phyloP scores from a whole-genome alignment of 2,113 vertebrate species.

The Pygoscelis adeliae region DNA sequence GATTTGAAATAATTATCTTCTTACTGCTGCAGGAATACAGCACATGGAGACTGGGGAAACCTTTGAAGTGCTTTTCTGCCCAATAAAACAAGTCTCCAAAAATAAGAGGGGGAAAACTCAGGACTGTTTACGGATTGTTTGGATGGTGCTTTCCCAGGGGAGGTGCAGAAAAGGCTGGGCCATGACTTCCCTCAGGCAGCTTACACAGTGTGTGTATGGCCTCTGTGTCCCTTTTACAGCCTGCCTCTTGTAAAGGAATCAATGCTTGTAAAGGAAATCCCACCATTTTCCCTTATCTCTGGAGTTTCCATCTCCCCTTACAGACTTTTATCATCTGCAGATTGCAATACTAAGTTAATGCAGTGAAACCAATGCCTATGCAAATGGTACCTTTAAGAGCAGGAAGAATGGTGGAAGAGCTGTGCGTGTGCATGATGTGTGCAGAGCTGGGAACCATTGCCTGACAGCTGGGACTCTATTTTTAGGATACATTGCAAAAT shows the following conservation, averaged over 20 bases:
- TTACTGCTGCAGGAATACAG: not conserved
- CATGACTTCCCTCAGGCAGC: not conserved
- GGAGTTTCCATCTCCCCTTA: not conserved
- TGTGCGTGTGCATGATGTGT: not conserved
- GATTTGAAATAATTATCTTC: not conserved
- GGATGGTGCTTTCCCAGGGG: not conserved
- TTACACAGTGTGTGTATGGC: not conserved
- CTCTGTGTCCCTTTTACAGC: not conserved
- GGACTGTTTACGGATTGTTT: not conserved
- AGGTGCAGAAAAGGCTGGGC: not conserved
- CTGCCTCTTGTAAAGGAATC: not conserved
- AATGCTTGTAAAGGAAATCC: not conserved
- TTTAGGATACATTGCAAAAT: not conserved
- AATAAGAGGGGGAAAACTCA: not conserved
- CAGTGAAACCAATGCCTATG: not conserved
- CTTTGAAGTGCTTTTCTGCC: not conserved
- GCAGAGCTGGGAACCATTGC: not conserved
- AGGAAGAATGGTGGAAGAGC: not conserved
- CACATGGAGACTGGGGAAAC: not conserved
- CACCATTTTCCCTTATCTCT: not conserved
- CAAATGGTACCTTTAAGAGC: not conserved
- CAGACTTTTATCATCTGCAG: not conserved
- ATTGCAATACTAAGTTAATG: not conserved
- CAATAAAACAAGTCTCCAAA: not conserved
- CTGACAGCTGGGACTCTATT: not conserved